Evolutionary conservation across 2,113 vertebrate species (phyloP).

Genomic region (Maccullochella peelii): DNA sequence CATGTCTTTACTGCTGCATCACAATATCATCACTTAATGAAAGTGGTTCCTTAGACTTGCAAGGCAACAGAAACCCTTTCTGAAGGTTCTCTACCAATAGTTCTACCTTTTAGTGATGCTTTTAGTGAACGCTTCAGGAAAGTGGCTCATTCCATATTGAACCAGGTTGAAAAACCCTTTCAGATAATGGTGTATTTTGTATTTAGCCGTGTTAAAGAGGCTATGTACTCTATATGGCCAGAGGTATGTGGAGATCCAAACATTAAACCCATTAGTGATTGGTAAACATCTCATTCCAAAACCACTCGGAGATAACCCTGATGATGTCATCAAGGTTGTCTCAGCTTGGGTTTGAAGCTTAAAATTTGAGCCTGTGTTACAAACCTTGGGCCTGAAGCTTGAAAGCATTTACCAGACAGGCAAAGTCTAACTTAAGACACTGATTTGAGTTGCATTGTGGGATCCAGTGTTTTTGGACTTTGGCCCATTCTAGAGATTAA

Average conservation of each 20-base stretch:
- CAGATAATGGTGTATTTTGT: not conserved
- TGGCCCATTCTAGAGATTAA: no score
- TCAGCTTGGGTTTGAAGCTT: not conserved
- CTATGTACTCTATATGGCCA: not conserved
- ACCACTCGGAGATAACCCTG: not conserved
- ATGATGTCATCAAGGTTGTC: slow-evolving; percentile 10
- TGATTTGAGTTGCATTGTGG: no score
- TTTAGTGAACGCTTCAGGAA: not conserved
- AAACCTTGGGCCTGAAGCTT: not conserved
- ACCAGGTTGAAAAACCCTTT: not conserved
- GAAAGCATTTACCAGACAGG: not conserved
- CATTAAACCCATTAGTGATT: not conserved
- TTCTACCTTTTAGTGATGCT: not conserved
- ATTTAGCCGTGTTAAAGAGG: not conserved
- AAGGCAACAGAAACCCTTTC: not conserved
- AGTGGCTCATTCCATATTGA: not conserved
- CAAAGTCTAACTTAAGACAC: no score
- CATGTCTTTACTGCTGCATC: slow-evolving; percentile 29
- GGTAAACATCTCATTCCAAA: not conserved
- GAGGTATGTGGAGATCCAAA: not conserved
- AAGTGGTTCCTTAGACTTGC: slow-evolving; percentile 11
- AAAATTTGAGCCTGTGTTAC: not conserved
- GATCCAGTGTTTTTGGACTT: not conserved
- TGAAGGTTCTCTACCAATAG: not conserved
- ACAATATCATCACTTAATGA: slow-evolving; percentile 35